phyloP scores from a whole-genome alignment of 1,140 invertebrate genomes.

The Drosophila paulistorum region DNA sequence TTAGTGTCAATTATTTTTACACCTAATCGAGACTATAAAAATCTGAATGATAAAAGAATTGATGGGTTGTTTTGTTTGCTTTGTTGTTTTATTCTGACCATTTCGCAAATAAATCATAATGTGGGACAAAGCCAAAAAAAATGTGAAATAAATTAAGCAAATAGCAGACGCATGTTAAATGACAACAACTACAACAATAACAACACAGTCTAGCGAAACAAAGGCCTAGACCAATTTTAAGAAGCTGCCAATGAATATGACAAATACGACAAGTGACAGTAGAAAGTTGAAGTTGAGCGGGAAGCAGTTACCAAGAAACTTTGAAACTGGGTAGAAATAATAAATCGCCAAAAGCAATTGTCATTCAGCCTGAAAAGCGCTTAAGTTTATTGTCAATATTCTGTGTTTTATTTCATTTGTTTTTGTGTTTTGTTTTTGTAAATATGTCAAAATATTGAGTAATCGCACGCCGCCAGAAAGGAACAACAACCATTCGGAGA shows the following conservation, averaged over 20 bases:
- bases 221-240: constrained; percentile 76
- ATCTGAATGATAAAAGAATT: constrained; percentile 12
- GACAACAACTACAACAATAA: constrained; percentile 49
- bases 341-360: constrained; percentile 71
- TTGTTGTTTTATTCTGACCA: background rate
- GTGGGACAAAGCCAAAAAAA: constrained; percentile 53
- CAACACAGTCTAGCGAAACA: constrained; percentile 50
- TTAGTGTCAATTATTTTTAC: constrained; percentile 56
- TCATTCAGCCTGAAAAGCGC: constrained; percentile 74
- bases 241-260: constrained; percentile 67
- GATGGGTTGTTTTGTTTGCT: background rate
- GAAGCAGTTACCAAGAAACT: constrained; percentile 35
- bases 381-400: constrained; percentile 81
- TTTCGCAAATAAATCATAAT: constrained; percentile 23
- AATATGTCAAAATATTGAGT: constrained; percentile 81
- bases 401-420: constrained; percentile 20
- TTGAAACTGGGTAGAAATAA: constrained; percentile 4
- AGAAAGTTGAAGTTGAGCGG: constrained; percentile 64
- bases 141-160: constrained; percentile 69
- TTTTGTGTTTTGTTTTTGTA: constrained; percentile 10
- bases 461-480: constrained; percentile 48
- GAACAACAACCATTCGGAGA: background rate
- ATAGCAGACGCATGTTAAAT: constrained; percentile 66
- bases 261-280: constrained; percentile 76
- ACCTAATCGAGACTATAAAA: constrained; percentile 39